Base-by-base conservation (phyloP, 2,797 vertebrate genomes). In the Acrossocheilus wenchowensis region DNA sequence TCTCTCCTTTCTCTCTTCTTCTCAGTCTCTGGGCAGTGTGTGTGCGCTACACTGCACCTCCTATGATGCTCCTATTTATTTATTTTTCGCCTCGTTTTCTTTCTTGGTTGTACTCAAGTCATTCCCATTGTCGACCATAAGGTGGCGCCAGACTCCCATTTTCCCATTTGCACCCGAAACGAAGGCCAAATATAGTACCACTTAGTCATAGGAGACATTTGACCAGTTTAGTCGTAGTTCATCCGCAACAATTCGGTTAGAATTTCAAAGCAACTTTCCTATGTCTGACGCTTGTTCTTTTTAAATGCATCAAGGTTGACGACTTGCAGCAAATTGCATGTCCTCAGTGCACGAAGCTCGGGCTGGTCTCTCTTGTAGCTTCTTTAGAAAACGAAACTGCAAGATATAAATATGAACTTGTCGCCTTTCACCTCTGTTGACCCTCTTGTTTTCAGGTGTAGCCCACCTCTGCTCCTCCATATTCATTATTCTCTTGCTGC, bases 1-100 rank as follows among this genome's bases (percentile, higher is more conserved):
- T 92, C 90, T 89, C 90, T 82, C 74, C 78, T 91, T 60, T 71
- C 77, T 43, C 43, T 78, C 80, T 91, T 60, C 66, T 72, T 43
- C 43, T 78, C 72, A 82, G 83, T 88, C 89, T 86, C 82, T 57
- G 90, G 93, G 94, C 95, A 94, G 95, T 93, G 92, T 93, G 86
- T 83, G 86, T 84, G 89, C 79, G 93, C 92, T 91, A 90, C 93
- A 92, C 92, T 50, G 92, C 93, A 88, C 89, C 90, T 88, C 91
- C 90, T 92, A 90, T 91, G 90, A 89, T 75, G 78, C 88, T 87
- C 86, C 83, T 90, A 88, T 82, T 85, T 80, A 86, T 26, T 3
- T 50, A 21, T 23, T 19, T 82, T 85, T 77, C 14, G 91, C 82
- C 77, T 82, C 39, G 0, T 77, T 77, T 60, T 23, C 41, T 82